phyloP scores from a whole-genome alignment of 2,888 invertebrate genomes.

The Apamea crenata region DNA sequence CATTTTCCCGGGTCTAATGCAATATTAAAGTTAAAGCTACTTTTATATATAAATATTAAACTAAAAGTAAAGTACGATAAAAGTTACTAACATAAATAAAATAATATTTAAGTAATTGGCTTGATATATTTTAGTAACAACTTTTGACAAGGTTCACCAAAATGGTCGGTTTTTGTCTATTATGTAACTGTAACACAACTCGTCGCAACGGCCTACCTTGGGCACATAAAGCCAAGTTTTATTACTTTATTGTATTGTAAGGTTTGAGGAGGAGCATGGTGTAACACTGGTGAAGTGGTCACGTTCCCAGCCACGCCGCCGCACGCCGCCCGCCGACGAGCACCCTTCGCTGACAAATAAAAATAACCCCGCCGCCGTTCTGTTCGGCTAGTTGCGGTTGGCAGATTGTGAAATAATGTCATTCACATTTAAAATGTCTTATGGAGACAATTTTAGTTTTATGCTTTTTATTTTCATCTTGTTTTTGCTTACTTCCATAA shows the following conservation, averaged over 20 bases:
- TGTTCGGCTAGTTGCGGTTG: constrained; percentile 48
- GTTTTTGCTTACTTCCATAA: background rate
- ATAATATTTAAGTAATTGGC: background rate
- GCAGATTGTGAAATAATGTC: constrained; percentile 58
- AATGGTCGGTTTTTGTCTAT: background rate
- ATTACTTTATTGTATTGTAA: constrained; percentile 44
- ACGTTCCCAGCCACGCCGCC: constrained; percentile 54
- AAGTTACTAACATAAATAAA: background rate
- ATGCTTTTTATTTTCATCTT: constrained; percentile 13
- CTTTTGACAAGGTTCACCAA: background rate
- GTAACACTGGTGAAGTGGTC: constrained; percentile 42
- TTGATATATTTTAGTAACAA: background rate
- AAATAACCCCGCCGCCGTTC: constrained; percentile 38
- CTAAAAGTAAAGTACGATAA: background rate
- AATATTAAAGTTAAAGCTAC: background rate
- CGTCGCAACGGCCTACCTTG: background rate
- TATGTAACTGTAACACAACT: constrained; percentile 8
- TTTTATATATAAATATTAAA: background rate
- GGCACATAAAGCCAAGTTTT: constrained; percentile 6
- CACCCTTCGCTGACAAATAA: constrained; percentile 37
- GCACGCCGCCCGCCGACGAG: constrained; percentile 24
- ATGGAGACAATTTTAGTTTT: constrained; percentile 19
- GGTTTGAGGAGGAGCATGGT: constrained; percentile 38
- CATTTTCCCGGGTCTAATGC: background rate
- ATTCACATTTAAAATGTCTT: constrained; percentile 37